A percentile compares a stretch with the other conserved stretches of the same genome.
phyloP scores from a whole-genome alignment of 2,113 vertebrate species.

The Tyto alba region DNA sequence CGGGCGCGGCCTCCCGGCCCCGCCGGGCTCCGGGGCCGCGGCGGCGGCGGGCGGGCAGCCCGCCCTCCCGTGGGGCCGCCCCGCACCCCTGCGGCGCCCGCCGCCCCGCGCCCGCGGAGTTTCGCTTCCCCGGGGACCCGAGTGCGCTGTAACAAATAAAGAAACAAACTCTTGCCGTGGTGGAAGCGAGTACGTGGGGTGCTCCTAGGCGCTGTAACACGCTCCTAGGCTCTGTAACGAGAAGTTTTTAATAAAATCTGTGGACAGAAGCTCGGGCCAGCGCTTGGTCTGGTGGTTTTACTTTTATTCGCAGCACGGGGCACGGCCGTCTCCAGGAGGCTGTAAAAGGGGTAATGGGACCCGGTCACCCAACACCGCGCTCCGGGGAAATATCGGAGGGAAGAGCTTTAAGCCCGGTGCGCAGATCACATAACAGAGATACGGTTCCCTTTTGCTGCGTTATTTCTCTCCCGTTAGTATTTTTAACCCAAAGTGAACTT shows the following conservation, averaged over 20 bases:
- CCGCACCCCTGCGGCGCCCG: background rate
- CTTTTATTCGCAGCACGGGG: background rate
- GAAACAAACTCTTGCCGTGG: conserved; percentile 1
- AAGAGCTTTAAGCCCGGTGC: background rate
- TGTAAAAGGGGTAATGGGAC: background rate
- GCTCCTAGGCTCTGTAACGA: background rate
- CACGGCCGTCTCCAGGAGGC: background rate
- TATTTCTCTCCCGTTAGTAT: background rate
- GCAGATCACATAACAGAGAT: background rate
- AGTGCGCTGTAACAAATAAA: conserved; percentile 14
- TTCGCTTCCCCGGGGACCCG: background rate
- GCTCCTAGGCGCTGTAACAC: background rate
- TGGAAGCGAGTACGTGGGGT: background rate
- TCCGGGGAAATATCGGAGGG: background rate
- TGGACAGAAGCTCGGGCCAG: background rate
- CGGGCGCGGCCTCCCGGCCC: background rate
- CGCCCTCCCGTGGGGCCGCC: background rate
- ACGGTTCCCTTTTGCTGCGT: background rate
- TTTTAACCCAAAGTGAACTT: conserved; percentile 27
- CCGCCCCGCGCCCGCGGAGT: conserved; percentile 14
- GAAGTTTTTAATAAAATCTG: conserved; percentile 22
- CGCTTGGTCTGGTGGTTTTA: background rate
- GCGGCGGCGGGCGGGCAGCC: background rate
- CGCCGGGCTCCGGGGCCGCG: background rate
- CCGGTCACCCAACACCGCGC: conserved; percentile 36